A percentile compares a stretch with the other conserved stretches of the same genome.
Evolutionary conservation across 2,888 invertebrate genomes (phyloP).

Genomic region (Labia minor): DNA sequence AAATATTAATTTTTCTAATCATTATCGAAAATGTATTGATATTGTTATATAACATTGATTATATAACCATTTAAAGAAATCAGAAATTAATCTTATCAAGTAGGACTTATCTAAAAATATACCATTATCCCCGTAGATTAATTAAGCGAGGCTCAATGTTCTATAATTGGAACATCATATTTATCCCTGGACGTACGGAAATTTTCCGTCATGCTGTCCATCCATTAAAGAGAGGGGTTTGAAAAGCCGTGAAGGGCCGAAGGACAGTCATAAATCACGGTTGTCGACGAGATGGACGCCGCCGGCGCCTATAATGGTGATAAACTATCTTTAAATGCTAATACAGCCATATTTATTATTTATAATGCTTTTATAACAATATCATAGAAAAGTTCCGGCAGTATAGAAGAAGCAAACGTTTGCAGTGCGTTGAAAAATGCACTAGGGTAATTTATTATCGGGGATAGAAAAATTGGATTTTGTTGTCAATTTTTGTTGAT

Average conservation of each 20-base stretch:
- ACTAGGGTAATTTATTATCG: too few species aligned
- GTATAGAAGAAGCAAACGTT: too few species aligned
- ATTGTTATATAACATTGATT: too few species aligned
- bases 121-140: too few species aligned
- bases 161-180: conserved; percentile 5
- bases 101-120: too few species aligned
- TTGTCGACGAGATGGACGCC: neutral
- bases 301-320: conserved; percentile 13
- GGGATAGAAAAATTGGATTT: too few species aligned
- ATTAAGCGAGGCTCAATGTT: neutral
- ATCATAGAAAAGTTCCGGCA: neutral
- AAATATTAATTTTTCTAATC: too few species aligned
- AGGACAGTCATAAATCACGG: conserved; percentile 1
- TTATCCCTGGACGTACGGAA: neutral
- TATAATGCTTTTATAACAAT: conserved; percentile 13
- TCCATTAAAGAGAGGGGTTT: neutral
- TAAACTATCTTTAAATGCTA: conserved; percentile 8
- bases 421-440: too few species aligned
- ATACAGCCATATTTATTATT: neutral
- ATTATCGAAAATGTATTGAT: too few species aligned
- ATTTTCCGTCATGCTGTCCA: neutral
- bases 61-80: too few species aligned
- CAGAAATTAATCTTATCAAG: too few species aligned
- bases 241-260: neutral
- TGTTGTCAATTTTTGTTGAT: too few species aligned